These are phyloP conservation scores for Mimumesa dahlbomi DNA, from an alignment of 2,888 invertebrate species.

Conservation along the genomic window DNA sequence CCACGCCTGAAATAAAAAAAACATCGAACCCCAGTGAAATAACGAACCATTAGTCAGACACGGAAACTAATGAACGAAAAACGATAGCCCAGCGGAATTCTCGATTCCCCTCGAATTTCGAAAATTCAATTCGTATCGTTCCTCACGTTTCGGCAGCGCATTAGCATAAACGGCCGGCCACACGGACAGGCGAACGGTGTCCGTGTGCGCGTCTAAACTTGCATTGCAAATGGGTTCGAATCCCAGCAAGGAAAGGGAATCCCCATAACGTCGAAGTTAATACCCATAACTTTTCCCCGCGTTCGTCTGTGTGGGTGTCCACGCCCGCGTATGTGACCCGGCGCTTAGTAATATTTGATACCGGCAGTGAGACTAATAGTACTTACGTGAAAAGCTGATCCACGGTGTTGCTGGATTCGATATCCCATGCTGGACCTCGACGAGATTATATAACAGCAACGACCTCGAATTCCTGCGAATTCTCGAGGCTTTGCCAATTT, in stretches of 20 bases:
- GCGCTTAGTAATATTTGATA: slow-evolving; percentile 24
- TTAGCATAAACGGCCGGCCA: slow-evolving; percentile 34
- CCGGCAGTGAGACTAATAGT: slow-evolving; percentile 10
- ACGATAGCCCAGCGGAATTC: no score
- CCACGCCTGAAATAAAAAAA: no score
- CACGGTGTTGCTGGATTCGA: not conserved
- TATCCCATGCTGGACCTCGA: not conserved
- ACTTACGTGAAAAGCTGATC: not conserved
- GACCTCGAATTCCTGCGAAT: no score
- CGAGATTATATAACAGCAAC: no score
- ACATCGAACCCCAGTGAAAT: no score
- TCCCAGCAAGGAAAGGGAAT: slow-evolving; percentile 7
- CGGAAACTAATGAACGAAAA: no score
- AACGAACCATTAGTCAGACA: no score
- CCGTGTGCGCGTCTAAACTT: slow-evolving; percentile 25
- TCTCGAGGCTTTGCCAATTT: no score
- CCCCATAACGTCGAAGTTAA: slow-evolving; percentile 21
- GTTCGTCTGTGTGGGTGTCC: no score
- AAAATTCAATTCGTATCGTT: no score
- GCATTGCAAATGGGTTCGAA: slow-evolving; percentile 40
- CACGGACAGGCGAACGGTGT: slow-evolving; percentile 14
- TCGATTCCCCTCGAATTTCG: no score
- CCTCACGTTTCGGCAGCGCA: slow-evolving; percentile 2
- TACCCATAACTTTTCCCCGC: slow-evolving; percentile 24
- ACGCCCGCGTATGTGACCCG: no score